phyloP scores from a whole-genome alignment of 2,888 invertebrate genomes.

The Pachycephus smyrnensis region DNA sequence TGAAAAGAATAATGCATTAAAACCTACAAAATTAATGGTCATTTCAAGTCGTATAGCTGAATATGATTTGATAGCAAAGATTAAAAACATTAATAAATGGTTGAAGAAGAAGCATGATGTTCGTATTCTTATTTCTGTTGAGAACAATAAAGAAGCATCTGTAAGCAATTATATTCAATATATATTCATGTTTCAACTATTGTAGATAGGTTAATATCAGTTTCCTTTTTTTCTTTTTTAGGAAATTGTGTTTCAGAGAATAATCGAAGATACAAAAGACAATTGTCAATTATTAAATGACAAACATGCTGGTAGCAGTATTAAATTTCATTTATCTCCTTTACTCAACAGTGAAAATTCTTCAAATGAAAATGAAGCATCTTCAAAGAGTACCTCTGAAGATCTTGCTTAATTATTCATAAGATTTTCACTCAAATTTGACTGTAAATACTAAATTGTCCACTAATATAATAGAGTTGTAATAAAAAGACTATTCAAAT shows the following conservation, averaged over 20 bases:
- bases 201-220: background rate
- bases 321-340: background rate
- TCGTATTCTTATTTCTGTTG: constrained; percentile 48
- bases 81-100: constrained; percentile 56
- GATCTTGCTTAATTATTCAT: background rate
- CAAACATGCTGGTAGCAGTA: background rate
- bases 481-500: background rate
- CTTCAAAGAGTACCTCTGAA: background rate
- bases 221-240: background rate
- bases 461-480: background rate
- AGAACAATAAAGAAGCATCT: constrained; percentile 34
- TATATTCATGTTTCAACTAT: background rate
- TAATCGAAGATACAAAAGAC: background rate
- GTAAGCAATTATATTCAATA: constrained; percentile 31
- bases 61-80: constrained; percentile 61
- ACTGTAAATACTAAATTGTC: background rate
- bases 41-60: constrained; percentile 56
- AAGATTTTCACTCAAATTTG: background rate
- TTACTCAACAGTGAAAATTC: background rate
- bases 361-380: background rate
- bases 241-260: background rate
- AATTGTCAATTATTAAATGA: background rate
- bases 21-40: constrained; percentile 52
- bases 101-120: constrained; percentile 56
- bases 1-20: constrained; percentile 27